Evolutionary conservation across 2,797 vertebrate genomes (phyloP).

Genomic region (Graptemys geographica): DNA sequence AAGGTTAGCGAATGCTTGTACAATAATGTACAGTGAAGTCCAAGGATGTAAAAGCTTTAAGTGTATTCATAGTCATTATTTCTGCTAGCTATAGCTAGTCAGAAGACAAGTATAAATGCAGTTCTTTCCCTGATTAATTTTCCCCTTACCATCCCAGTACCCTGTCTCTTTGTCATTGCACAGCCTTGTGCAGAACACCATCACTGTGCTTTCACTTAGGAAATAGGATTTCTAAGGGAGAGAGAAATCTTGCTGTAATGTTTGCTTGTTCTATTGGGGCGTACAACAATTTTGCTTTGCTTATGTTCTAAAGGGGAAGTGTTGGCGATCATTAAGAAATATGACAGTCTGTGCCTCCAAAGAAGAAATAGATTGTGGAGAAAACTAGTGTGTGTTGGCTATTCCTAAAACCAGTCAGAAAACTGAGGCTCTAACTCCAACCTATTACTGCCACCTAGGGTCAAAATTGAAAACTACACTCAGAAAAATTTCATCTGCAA

Average conservation of each 20-base stretch:
- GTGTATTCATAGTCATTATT: neutral
- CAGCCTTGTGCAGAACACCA: neutral
- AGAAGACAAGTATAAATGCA: neutral
- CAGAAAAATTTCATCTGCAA: neutral
- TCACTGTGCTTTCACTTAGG: slow-evolving; percentile 22
- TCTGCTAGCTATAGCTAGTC: neutral
- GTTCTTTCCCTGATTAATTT: accelerated
- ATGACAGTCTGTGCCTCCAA: neutral
- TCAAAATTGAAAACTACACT: neutral
- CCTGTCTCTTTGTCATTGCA: accelerated
- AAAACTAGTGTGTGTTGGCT: neutral
- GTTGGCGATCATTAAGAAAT: neutral
- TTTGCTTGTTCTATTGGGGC: neutral
- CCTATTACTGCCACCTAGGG: slow-evolving; percentile 76
- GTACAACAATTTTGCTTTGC: neutral
- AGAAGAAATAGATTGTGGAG: neutral
- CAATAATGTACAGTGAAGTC: neutral
- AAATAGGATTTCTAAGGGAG: neutral
- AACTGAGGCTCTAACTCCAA: neutral
- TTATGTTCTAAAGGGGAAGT: neutral
- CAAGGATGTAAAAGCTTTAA: slow-evolving; percentile 34
- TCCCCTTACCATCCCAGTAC: neutral
- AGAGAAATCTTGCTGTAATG: neutral
- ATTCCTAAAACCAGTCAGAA: accelerated
- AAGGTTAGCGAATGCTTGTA: neutral